Evolutionary conservation across 2,113 vertebrate genomes (phyloP), one percentile per base, ranked within the genome.

Genomic region (Calidris pygmaea): DNA sequence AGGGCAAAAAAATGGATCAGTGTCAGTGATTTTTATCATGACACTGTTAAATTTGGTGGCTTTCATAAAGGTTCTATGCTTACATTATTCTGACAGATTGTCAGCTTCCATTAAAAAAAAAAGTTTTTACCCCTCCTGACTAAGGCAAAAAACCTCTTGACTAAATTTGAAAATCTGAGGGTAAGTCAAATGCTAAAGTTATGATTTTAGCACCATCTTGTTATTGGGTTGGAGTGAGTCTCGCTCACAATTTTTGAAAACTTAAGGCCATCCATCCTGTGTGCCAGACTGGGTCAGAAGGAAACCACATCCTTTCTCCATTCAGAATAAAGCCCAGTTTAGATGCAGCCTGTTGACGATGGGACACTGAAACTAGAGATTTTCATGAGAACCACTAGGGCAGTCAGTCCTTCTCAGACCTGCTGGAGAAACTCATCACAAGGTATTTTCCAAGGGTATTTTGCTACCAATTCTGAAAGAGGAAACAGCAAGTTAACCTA

Each of bases 71-170:
- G 39, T 70, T 55, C 62, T 37, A 37, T n/a, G 41, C 39, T 58
- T 81, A 43, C 14, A 66, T 65, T 91, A 82, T 58, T 95, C 68
- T 91, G 87, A 68, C 88, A 93, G 43, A 70, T 71, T 93, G 79
- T 73, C 93, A 90, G 48, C 27, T 95, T 95, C 37, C 48, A 92
- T 85, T 93, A 63, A 81, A 68, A 50, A 47, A 47, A 26, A 7
- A 55, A 24, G 3, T 2, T 78, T 93, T 83, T 75, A 48, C 14
- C 23, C 34, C 10, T 90, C 30, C 47, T 92, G 47, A 66, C 13
- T 26, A 19, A 52, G 14, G 24, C 15, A 88, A 90, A 93, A 88
- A n/a, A 0, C 0, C 17, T 92, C 34, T 55, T 55, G 35, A 65
- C 23, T 81, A 41, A 82, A 82, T 79, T 21, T 76, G 74, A 89